Base-by-base conservation (phyloP, 2,888 invertebrate species). In the Arenicola marina region DNA sequence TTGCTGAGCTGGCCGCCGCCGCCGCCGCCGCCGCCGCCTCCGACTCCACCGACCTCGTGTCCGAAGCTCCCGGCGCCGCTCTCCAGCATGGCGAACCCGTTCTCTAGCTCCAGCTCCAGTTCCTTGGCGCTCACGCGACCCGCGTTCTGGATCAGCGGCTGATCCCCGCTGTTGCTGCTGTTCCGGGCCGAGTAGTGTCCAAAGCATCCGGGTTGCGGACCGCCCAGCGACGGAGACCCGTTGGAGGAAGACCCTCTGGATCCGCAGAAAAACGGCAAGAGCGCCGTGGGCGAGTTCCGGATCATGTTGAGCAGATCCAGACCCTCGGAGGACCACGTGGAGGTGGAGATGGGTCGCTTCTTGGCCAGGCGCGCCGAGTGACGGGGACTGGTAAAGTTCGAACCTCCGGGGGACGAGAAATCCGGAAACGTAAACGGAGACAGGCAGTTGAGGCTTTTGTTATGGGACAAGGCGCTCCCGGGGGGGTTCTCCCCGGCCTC, bases 281-380 rank as follows among this genome's bases (percentile, higher is more conserved):
- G 75, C 21, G 84, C 84, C 1, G 83, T 84, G 24, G 85, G 84
- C 1, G 85, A 84, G 48, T 78, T 77, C 32, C 85, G 73, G 57
- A 85, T 84, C 46, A 85, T 73, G 34, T 77, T 75, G 60, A 80
- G 80, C 56, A 85, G 72, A 67, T 85, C 85, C 33, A 83, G 62
- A 34, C 77, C 76, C 24, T 78, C 73, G 4, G 75, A 83, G 2
- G 82, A 82, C 58, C 78, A 73, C 0, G 82, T 82, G 0, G 69
- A 69, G 21, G 65, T 57, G 45, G 70, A 70, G 24, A 59, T 48
- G 7, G 68, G 64, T 21, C 70, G 46, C 34, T 67, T 67, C 24
- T 51, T 54, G 31, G 38, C 51, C 4, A 28, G 51, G 4, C 29
- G 54, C 11, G 61, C 31, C 18, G 67, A 67, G 24, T 59, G 62